A percentile compares a stretch with the other conserved stretches of the same genome.
These are phyloP conservation scores for Leptopilina myrica DNA, from an alignment of 2,888 invertebrate species.

Conservation along the genomic window DNA sequence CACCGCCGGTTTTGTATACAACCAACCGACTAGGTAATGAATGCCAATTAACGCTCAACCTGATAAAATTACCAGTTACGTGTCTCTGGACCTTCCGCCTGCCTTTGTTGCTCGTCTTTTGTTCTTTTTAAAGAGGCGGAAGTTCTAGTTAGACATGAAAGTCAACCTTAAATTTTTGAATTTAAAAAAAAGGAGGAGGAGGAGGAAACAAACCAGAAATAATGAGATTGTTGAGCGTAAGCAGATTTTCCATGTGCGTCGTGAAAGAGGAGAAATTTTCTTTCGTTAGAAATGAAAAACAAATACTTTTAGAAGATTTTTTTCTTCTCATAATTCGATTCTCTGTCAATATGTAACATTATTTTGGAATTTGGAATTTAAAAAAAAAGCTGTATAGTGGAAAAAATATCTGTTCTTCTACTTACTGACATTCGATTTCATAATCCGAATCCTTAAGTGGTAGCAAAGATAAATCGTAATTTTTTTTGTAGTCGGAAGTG, in stretches of 20 bases:
- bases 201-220: neutral
- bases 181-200: constrained; percentile 5
- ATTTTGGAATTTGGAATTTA: no score
- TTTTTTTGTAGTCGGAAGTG: no score
- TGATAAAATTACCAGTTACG: constrained; percentile 30
- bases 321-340: no score
- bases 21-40: constrained; percentile 28
- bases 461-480: no score
- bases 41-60: constrained; percentile 34
- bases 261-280: neutral
- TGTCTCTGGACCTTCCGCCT: constrained; percentile 11
- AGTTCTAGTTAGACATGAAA: neutral
- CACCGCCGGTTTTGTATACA: constrained; percentile 24
- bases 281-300: neutral
- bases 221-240: neutral
- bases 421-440: no score
- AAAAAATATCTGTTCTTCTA: no score
- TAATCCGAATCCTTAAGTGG: no score
- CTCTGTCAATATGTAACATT: no score
- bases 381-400: no score
- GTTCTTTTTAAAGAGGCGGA: constrained; percentile 17
- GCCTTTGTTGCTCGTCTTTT: constrained; percentile 18
- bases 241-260: neutral
- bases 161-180: constrained; percentile 2
- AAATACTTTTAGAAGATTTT: neutral